A percentile compares a stretch with the other conserved stretches of the same genome.
Conservation (phyloP, 1,140 invertebrate genomes). For the Rhyacophila brunnea region DNA sequence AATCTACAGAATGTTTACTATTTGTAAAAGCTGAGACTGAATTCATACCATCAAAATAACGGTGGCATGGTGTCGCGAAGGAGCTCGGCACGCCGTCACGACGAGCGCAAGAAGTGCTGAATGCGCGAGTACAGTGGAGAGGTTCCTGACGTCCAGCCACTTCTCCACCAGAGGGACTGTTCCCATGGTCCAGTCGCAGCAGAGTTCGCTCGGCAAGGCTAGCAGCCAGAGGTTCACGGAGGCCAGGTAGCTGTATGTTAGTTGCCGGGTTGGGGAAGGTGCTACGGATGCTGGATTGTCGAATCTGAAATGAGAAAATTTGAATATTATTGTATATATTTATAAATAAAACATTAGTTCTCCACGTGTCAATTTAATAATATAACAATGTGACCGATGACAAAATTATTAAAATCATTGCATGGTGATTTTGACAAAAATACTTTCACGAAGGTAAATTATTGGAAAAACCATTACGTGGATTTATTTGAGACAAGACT, state of each 20-base stretch:
- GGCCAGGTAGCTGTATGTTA: conserved; percentile 92
- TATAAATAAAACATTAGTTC: too few species aligned
- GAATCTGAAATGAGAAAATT: conserved; percentile 67
- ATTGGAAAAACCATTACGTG: too few species aligned
- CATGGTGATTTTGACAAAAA: too few species aligned
- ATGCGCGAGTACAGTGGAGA: conserved; percentile 78
- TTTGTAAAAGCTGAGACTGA: conserved; percentile 3
- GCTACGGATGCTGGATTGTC: conserved; percentile 90
- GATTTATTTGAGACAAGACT: too few species aligned
- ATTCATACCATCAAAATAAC: conserved; percentile 76
- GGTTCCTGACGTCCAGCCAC: conserved; percentile 78
- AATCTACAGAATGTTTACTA: neutral
- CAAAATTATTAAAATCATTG: too few species aligned
- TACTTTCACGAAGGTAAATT: too few species aligned
- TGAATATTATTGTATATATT: too few species aligned
- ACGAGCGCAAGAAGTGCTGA: conserved; percentile 61
- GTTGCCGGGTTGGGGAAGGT: conserved; percentile 73
- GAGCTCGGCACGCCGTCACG: conserved; percentile 64
- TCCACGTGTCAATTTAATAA: too few species aligned
- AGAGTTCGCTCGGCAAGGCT: conserved; percentile 84
- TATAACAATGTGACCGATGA: too few species aligned
- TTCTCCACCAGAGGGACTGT: conserved; percentile 85
- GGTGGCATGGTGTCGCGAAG: conserved; percentile 67
- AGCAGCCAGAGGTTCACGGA: conserved; percentile 89
- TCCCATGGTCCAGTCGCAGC: conserved; percentile 99